Evolutionary conservation across 92 coral and sea anemone genomes (phyloP).

Genomic region (Virgularia gustaviana): DNA sequence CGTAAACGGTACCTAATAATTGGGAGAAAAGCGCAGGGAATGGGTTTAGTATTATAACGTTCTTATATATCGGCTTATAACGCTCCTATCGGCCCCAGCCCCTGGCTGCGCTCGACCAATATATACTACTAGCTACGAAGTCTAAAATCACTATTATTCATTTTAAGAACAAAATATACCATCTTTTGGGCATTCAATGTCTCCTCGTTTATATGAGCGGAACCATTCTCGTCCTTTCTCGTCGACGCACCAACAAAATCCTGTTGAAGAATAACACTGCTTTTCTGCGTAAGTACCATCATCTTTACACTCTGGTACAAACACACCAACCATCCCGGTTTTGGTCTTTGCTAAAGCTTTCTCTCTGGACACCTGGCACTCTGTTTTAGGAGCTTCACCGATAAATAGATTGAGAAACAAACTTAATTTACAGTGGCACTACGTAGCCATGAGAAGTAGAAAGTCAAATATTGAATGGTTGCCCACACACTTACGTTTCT

Average conservation of each 20-base stretch:
- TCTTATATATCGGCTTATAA: too few species aligned
- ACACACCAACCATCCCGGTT: slow-evolving; percentile 75
- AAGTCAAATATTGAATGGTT: not conserved
- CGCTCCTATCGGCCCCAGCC: not conserved
- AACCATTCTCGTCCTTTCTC: slow-evolving; percentile 72
- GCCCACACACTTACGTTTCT: slow-evolving; percentile 39
- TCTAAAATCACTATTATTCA: too few species aligned
- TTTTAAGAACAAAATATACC: slow-evolving; percentile 62
- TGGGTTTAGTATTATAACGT: too few species aligned
- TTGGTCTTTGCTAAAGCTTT: slow-evolving; percentile 71
- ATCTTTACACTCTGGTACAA: slow-evolving; percentile 75
- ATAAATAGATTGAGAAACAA: not conserved
- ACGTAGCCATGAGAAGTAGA: not conserved
- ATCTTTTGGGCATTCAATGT: slow-evolving; percentile 54
- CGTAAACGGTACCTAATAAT: too few species aligned
- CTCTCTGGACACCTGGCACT: slow-evolving; percentile 64
- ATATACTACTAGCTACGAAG: not conserved
- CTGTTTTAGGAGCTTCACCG: slow-evolving; percentile 38
- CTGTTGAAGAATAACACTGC: slow-evolving; percentile 86
- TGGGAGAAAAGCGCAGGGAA: too few species aligned
- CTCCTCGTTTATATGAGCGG: slow-evolving; percentile 61
- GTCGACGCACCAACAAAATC: slow-evolving; percentile 98
- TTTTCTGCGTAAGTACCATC: slow-evolving; percentile 82
- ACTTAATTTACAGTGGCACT: not conserved
- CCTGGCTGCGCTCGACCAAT: not conserved